Base-by-base conservation (phyloP, 2,888 invertebrate genomes). In the Hypolimnas misippus region DNA sequence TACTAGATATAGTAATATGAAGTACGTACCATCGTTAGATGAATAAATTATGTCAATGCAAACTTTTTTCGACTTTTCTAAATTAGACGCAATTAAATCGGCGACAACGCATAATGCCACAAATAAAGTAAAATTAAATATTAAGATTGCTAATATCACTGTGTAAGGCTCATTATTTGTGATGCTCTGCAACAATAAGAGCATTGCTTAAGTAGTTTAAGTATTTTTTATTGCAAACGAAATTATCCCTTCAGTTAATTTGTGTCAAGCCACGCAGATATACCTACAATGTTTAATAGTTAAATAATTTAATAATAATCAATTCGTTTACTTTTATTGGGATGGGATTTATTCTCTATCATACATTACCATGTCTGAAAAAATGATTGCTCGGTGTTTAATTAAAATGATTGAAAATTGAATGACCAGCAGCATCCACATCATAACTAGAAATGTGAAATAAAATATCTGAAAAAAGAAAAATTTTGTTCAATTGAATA, bases 361-460 rank as follows among this genome's bases (percentile, higher is more conserved):
- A n/a, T n/a, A n/a, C n/a, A n/a, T 31, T 46, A 42, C 25, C 14
- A 44, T 17, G 29, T 31, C 2, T 2, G 4, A 16, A 35, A 42
- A 55, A 29, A 44, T 50, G 63, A 60, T 61, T 73, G 84, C 86
- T 79, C 81, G 77, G 16, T 75, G 71, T 71, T 83, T 83, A 21
- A 46, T 8, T 12, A 46, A 21, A 21, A 46, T 12, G 82, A 67
- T 29, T 46, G 44, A 19, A 10, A 46, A n/a, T 21, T 85, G 78
- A 64, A 87, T 77, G 2, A 76, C 65, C 49, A 79, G 64, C 54
- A 87, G 73, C 64, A 76, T 76, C 77, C 81, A 82, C 6, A 71
- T 55, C 57, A 85, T 68, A 57, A 77, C 68, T 73, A 82, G 78
- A 42, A 74, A 77, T 12, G 44, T 46, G 12, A 46, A 46, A 19